Evolutionary conservation across 92 coral and sea anemone species (phyloP).

Genomic region (Isaurus tuberculatus): DNA sequence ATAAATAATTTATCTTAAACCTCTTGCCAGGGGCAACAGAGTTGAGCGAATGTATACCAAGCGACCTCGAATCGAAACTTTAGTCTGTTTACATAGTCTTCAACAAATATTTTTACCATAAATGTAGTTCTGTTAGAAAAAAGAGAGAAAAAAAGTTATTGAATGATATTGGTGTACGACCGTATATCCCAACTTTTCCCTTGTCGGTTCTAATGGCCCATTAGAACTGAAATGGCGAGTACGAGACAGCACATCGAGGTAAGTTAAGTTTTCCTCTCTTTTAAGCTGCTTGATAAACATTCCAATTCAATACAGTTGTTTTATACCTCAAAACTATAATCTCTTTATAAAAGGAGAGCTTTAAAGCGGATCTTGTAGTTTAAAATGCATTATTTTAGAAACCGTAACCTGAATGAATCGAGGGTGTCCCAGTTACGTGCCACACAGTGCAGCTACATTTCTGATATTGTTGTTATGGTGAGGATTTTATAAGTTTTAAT

Average conservation of each 20-base stretch:
- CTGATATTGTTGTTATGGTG: conserved; percentile 41
- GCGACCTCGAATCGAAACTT: conserved; percentile 4
- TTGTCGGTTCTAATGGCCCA: conserved; percentile 22
- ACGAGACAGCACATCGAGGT: conserved; percentile 21
- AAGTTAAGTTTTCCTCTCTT: not conserved
- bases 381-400: not conserved
- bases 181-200: not conserved
- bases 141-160: not conserved
- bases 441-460: not conserved
- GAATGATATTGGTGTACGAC: not conserved
- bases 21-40: conserved; percentile 74
- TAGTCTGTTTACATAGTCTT: conserved; percentile 18
- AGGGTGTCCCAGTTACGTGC: not conserved
- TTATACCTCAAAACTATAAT: conserved; percentile 21
- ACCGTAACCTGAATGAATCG: not conserved
- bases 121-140: not conserved
- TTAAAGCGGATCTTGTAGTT: not conserved
- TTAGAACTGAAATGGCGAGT: conserved; percentile 30
- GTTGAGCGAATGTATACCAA: conserved; percentile 27
- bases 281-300: conserved; percentile 20
- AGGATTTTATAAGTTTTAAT: conserved; percentile 31
- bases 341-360: conserved; percentile 29
- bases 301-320: not conserved
- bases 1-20: conserved; percentile 75
- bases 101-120: not conserved